Evolutionary conservation across 2,113 vertebrate species (phyloP).

Genomic region (Onychorhynchus coronatus): DNA sequence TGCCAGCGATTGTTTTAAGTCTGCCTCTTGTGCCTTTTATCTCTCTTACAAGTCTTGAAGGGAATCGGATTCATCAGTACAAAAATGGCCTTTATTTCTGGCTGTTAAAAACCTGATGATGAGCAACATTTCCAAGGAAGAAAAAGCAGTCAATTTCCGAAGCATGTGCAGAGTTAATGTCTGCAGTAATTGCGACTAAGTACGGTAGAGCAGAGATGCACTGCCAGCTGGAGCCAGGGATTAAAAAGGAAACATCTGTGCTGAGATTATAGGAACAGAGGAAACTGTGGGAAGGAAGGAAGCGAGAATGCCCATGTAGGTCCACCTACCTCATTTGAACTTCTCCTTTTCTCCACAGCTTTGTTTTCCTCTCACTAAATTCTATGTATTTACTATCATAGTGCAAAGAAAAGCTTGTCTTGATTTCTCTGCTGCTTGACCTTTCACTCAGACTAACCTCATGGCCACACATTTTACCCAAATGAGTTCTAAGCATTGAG

Average conservation of each 20-base stretch:
- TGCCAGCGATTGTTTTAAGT: constrained; percentile 34
- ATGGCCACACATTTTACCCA: not conserved
- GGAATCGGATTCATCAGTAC: constrained; percentile 58
- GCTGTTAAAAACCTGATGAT: constrained; percentile 68
- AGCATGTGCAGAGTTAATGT: constrained; percentile 52
- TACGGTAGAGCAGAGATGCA: constrained; percentile 47
- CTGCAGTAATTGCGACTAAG: constrained; percentile 57
- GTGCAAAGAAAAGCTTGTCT: not conserved
- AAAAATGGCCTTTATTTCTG: constrained; percentile 70
- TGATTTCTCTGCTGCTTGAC: not conserved
- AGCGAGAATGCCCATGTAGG: constrained; percentile 37
- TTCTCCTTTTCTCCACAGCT: not conserved
- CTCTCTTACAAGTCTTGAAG: constrained; percentile 64
- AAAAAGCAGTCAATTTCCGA: constrained; percentile 51
- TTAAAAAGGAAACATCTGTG: constrained; percentile 79
- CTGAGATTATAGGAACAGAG: constrained; percentile 70
- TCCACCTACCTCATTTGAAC: constrained; percentile 44
- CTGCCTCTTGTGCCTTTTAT: constrained; percentile 46
- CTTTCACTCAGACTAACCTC: constrained; percentile 2
- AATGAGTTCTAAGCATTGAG: not conserved
- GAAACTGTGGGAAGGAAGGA: constrained; percentile 69
- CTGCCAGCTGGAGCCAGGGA: constrained; percentile 65
- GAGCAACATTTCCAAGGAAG: constrained; percentile 63
- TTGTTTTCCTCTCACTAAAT: constrained; percentile 13
- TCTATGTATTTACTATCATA: not conserved